Conservation (phyloP, 2,888 invertebrate species). For the Julus scandinavius region DNA sequence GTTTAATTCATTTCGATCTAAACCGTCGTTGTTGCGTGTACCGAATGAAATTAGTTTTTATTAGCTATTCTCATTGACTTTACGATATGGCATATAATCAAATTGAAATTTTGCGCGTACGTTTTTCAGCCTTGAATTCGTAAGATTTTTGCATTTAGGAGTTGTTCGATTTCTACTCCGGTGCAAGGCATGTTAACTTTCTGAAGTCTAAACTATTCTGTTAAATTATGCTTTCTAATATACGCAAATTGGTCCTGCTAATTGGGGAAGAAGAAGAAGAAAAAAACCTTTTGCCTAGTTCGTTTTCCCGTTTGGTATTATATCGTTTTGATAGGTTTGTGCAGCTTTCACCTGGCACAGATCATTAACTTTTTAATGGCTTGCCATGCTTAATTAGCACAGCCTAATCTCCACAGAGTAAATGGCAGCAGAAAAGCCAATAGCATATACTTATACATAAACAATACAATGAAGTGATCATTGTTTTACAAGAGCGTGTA, state of each 20-base stretch:
- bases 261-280: background rate
- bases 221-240: conserved; percentile 2
- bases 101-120: conserved; percentile 16
- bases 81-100: conserved; percentile 6
- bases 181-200: conserved; percentile 6
- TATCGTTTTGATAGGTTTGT: background rate
- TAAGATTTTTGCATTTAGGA: background rate
- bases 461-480: conserved; percentile 2
- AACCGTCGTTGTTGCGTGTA: background rate
- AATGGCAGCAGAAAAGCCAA: background rate
- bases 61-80: conserved; percentile 2
- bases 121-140: background rate
- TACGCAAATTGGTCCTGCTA: background rate
- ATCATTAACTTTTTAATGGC: background rate
- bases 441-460: conserved; percentile 16
- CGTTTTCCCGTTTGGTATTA: background rate
- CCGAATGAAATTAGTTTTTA: background rate
- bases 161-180: background rate
- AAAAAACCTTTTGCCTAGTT: background rate
- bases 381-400: background rate
- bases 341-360: background rate
- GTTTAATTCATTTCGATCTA: conserved; percentile 2
- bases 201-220: conserved; percentile 13
- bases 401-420: background rate
- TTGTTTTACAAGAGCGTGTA: conserved; percentile 33